These are phyloP conservation scores for Psilopsiagon aymara DNA, from an alignment of 2,113 vertebrate genomes.

Conservation along the genomic window DNA sequence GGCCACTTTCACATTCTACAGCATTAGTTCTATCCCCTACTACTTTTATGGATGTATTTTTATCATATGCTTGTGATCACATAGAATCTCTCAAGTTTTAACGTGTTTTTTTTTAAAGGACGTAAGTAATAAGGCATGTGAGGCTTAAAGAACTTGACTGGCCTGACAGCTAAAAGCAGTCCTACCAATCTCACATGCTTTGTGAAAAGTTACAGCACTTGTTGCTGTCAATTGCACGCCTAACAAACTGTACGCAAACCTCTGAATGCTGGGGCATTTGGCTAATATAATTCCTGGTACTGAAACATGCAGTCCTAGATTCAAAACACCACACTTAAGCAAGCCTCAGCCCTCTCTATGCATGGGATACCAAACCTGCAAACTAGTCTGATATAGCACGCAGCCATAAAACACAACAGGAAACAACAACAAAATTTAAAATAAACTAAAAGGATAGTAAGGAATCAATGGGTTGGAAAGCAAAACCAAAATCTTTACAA, in stretches of 20 bases:
- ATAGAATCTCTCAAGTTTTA: neutral
- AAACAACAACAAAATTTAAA: neutral
- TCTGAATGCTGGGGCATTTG: neutral
- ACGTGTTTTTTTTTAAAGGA: neutral
- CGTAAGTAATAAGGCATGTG: neutral
- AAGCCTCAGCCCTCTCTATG: neutral
- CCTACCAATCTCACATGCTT: neutral
- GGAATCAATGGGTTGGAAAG: neutral
- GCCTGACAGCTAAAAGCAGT: neutral
- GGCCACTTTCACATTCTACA: neutral
- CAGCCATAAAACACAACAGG: neutral
- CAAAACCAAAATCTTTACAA: neutral
- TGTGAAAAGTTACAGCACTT: neutral
- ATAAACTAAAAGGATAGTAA: neutral
- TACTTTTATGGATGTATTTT: neutral
- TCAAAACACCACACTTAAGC: neutral
- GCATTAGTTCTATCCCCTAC: neutral
- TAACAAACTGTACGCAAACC: neutral
- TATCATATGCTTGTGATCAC: neutral
- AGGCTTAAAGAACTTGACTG: neutral
- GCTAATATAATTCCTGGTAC: neutral
- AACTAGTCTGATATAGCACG: neutral
- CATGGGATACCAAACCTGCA: accelerated
- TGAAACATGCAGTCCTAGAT: neutral
- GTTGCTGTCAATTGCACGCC: neutral